Conservation (phyloP, 2,888 invertebrate genomes). For the Hybos culiciformis region DNA sequence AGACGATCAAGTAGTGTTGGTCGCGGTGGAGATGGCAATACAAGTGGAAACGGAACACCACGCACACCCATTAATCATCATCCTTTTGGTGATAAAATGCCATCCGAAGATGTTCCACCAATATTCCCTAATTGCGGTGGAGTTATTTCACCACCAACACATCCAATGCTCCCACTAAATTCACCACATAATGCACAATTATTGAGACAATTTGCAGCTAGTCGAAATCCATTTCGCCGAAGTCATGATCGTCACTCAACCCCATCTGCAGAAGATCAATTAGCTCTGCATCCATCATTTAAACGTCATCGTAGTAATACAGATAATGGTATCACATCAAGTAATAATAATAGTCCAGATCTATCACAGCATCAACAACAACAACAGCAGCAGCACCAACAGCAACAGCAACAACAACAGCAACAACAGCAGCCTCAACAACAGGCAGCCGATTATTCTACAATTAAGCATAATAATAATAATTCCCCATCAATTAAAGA, state of each 20-base stretch:
- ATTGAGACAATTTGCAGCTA: constrained; percentile 46
- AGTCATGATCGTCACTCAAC: constrained; percentile 27
- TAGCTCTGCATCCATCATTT: constrained; percentile 19
- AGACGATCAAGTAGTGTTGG: background rate
- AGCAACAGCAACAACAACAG: constrained; percentile 11
- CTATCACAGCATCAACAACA: constrained; percentile 19
- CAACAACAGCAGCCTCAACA: constrained; percentile 28
- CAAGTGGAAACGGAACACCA: constrained; percentile 16
- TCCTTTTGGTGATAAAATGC: constrained; percentile 35
- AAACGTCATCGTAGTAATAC: constrained; percentile 33
- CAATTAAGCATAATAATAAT: constrained; percentile 36
- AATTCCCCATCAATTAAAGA: constrained; percentile 36
- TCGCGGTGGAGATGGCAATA: background rate
- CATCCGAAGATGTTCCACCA: constrained; percentile 37
- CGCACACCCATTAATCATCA: constrained; percentile 41
- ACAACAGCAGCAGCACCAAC: constrained; percentile 35
- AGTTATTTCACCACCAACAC: constrained; percentile 46
- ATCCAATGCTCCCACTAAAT: constrained; percentile 27
- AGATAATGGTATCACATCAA: constrained; percentile 32
- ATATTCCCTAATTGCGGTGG: constrained; percentile 33
- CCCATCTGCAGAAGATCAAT: constrained; percentile 23
- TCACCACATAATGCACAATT: constrained; percentile 37
- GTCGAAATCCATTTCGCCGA: constrained; percentile 32
- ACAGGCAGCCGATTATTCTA: constrained; percentile 36
- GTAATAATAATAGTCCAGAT: constrained; percentile 49